Conservation (phyloP, 2,888 invertebrate genomes). For the Macrosoma leucophasiata region DNA sequence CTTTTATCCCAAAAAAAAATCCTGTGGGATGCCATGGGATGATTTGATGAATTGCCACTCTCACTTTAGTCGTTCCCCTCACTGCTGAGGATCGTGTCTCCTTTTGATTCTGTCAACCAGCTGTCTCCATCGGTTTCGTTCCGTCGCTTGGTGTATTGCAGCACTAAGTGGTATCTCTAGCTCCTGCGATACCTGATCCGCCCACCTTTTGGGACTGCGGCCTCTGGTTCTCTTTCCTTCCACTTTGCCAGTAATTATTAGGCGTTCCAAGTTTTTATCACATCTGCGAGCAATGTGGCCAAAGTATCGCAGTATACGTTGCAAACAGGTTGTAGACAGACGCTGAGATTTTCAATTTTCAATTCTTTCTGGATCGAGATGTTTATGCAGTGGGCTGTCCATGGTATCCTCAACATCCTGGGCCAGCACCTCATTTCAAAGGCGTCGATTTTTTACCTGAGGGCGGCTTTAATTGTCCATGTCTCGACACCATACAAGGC, state of each 20-base stretch:
- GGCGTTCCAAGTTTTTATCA: not conserved
- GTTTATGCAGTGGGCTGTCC: not conserved
- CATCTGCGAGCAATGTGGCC: constrained; percentile 1
- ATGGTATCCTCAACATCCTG: constrained; percentile 2
- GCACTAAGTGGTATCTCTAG: no score
- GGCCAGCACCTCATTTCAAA: constrained; percentile 1
- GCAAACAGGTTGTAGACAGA: not conserved
- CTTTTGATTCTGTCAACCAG: no score
- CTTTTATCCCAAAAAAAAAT: no score
- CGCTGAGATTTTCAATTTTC: not conserved
- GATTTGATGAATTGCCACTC: no score
- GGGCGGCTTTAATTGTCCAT: not conserved
- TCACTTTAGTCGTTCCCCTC: no score
- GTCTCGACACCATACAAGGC: constrained; percentile 2
- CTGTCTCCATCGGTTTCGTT: no score
- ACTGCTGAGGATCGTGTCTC: no score
- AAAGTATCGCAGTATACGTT: not conserved
- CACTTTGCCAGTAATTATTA: not conserved
- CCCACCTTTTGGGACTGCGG: no score
- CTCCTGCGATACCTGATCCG: no score
- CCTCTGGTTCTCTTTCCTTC: not conserved
- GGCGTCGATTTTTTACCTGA: not conserved
- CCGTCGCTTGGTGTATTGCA: no score
- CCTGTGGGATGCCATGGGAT: no score
- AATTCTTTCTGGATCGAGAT: not conserved